Evolutionary conservation across 2,113 vertebrate species (phyloP), one percentile per base, ranked within the genome.

Genomic region (Crypturellus undulatus): DNA sequence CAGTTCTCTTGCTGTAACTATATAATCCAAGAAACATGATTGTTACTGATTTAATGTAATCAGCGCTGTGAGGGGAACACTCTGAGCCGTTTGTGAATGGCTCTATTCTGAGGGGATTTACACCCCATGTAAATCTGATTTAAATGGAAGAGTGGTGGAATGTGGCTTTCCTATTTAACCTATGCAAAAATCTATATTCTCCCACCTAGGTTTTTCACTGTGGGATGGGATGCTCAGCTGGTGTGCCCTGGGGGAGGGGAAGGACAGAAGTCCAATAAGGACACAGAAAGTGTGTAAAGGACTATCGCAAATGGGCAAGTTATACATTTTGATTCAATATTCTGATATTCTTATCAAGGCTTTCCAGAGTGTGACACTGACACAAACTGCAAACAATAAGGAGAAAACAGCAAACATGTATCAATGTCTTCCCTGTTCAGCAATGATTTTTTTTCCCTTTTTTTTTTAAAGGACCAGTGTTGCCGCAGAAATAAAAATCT

Each of bases 291-390:
- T 95, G 92, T 90, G 93, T 19, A 71, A 93, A 75, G 59, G 91
- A 93, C 83, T 96, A 90, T 97, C 83, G 97, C 91, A 84, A 82
- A 94, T 54, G 85, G 92, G 87, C 88, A 95, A 92, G 89, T 97
- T 90, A 79, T 89, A 89, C 78, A 34, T 96, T 97, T 97, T 95
- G 96, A 97, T 97, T 96, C 92, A 92, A 93, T 93, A 96, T 97
- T 97, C 95, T 96, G 94, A 97, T 97, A 96, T 84, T 97, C 96
- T 97, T 97, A 97, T 97, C 97, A 87, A 94, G 96, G 92, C 94
- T 95, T 97, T 97, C 92, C 94, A 97, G 97, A 97, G 95, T 96
- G 95, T 96, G 96, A 93, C 96, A 87, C 92, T 84, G 96, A 95
- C 96, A 97, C 93, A 89, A 92, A 91, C 91, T 22, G 78, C 90